These are phyloP conservation scores for Microtus pennsylvanicus DNA, from an alignment of 2,113 vertebrate species.

Conservation along the genomic window DNA sequence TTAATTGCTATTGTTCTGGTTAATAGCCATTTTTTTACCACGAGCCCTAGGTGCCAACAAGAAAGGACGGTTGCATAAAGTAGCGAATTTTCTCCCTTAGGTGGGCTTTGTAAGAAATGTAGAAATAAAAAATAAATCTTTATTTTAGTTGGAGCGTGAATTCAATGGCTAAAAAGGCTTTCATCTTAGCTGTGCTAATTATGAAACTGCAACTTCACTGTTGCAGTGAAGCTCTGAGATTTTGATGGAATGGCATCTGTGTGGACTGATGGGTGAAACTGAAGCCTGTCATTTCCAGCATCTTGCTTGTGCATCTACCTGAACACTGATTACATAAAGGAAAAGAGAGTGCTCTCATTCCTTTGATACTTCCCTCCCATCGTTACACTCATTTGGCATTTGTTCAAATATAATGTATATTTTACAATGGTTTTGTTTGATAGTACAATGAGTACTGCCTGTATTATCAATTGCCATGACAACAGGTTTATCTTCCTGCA, in stretches of 20 bases:
- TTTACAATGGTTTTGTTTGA: conserved; percentile 4
- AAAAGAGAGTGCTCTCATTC: background rate
- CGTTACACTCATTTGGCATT: conserved; percentile 9
- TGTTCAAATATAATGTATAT: background rate
- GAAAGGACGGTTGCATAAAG: background rate
- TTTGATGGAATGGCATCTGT: conserved; percentile 21
- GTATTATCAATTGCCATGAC: conserved; percentile 40
- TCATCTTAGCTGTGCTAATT: conserved; percentile 38
- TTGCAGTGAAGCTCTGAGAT: background rate
- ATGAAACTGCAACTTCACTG: background rate
- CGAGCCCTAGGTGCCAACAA: background rate
- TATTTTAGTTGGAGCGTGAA: background rate
- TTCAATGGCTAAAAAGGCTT: background rate
- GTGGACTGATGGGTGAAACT: background rate
- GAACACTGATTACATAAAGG: background rate
- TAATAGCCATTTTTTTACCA: background rate
- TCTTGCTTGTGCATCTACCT: background rate
- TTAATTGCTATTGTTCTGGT: conserved; percentile 26
- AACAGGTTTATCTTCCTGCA: conserved; percentile 35
- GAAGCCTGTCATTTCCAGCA: background rate
- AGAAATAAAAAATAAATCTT: background rate
- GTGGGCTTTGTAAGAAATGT: background rate
- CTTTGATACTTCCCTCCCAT: background rate
- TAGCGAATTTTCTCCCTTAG: background rate
- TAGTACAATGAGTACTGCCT: conserved; percentile 14